Percentiles rank a stretch among this genome's conserved stretches.
Conservation (phyloP, 2,888 invertebrate species). For the Nephrotoma flavescens region DNA sequence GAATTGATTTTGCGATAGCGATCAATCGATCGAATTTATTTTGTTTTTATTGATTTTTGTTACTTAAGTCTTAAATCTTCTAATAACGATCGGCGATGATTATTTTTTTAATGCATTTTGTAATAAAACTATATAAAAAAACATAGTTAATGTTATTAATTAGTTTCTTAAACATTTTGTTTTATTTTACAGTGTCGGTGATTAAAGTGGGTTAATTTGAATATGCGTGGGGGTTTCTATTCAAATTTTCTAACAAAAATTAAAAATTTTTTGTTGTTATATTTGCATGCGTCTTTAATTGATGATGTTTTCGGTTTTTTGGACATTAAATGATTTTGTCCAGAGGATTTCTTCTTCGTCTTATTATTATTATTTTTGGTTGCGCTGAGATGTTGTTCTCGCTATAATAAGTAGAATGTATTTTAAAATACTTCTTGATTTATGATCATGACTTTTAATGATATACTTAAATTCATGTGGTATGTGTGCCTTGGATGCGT, state of each 20-base stretch:
- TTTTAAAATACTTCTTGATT: neutral
- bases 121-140: neutral
- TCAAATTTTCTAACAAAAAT: neutral
- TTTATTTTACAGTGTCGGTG: neutral
- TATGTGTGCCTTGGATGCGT: neutral
- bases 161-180: neutral
- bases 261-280: neutral
- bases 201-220: neutral
- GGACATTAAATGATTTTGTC: neutral
- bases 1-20: neutral
- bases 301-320: neutral
- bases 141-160: neutral
- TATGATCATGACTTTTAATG: neutral
- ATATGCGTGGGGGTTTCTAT: neutral
- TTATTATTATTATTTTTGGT: neutral
- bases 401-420: neutral
- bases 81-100: neutral
- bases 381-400: neutral
- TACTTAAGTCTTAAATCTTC: neutral
- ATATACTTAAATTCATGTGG: neutral
- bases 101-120: neutral
- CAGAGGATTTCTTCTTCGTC: neutral
- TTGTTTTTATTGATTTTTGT: neutral
- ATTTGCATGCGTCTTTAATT: neutral
- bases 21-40: neutral